Evolutionary conservation across 30 jellyfish, hydroid and myxozoan species (phyloP), one percentile per base, ranked within the genome.

Genomic region (Phacellophora camtschatica): DNA sequence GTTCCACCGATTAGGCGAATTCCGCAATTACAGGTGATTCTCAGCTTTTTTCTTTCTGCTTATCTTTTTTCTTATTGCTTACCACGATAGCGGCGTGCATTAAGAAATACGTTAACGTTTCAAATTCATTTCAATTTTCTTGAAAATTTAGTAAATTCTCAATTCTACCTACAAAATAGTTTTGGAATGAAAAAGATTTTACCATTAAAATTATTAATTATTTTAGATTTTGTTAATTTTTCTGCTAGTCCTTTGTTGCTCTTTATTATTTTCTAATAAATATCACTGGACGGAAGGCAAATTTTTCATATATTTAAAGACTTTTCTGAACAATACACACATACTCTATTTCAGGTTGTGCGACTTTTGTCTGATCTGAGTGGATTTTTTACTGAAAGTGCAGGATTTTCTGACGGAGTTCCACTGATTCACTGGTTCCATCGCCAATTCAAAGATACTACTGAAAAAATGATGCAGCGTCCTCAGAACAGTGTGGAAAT

Each of bases 381-480:
- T 43, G 85, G 33, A 4, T 71, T 24, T 51, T 63, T 71, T 11
- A 71, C 85, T 15, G 85, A 71, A 23, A 71, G 69, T 0, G 45
- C 5, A n/a, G 67, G 85, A 2, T 50, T 71, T 19, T 71, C 85
- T 8, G 68, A 71, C 34, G 85, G 85, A 49, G 48, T 71, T 13
- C 85, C 74, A 22, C 74, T 71, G 5, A 55, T 71, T 5, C 71
- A 51, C 23, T 71, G 85, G 85, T 71, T 71, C 54, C 85, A 71
- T 32, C 67, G 85, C 18, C 85, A 71, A 34, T 71, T 49, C 85
- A 29, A 32, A 32, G 63, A 71, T 19, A 27, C 27, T 33, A 48
- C 72, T 2, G 18, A 10, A 7, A 35, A 18, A 33, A 71, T 51
- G 63, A 33, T 34, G 16, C 32, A 71, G 22, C n/a, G 51, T 7